Percentiles rank a stretch among this genome's conserved stretches.
These are phyloP conservation scores for Trichechus manatus DNA, from an alignment of 2,113 vertebrate genomes.

Conservation along the genomic window DNA sequence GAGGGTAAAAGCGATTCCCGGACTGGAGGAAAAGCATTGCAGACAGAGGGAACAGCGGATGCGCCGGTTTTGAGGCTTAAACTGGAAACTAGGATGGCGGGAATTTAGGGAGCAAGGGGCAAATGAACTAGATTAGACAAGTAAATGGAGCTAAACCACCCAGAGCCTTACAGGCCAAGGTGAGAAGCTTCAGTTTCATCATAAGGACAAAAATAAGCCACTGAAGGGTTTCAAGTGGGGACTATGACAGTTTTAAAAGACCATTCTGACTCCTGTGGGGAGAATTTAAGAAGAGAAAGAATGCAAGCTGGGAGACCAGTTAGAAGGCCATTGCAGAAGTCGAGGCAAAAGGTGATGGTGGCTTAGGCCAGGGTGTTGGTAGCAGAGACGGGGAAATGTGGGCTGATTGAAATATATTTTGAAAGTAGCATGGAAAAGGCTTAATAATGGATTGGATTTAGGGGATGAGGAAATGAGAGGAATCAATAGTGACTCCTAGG, in stretches of 20 bases:
- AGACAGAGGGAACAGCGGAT: neutral
- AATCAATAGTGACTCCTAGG: neutral
- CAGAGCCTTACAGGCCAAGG: neutral
- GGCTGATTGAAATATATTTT: neutral
- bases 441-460: neutral
- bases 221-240: neutral
- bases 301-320: neutral
- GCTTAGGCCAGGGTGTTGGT: neutral
- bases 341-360: neutral
- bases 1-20: neutral
- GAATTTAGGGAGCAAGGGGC: neutral
- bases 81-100: no score
- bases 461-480: neutral
- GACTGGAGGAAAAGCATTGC: neutral
- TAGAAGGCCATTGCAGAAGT: neutral
- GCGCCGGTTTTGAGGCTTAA: neutral
- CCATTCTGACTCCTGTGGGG: no score
- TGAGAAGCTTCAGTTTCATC: neutral
- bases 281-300: conserved; percentile 1
- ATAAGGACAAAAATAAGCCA: neutral
- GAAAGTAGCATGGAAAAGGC: neutral
- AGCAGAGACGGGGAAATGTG: neutral
- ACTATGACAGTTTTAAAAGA: neutral
- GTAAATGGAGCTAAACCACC: neutral
- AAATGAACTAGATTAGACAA: neutral